Conservation (phyloP, 2,113 vertebrate species). For the Saccopteryx leptura region DNA sequence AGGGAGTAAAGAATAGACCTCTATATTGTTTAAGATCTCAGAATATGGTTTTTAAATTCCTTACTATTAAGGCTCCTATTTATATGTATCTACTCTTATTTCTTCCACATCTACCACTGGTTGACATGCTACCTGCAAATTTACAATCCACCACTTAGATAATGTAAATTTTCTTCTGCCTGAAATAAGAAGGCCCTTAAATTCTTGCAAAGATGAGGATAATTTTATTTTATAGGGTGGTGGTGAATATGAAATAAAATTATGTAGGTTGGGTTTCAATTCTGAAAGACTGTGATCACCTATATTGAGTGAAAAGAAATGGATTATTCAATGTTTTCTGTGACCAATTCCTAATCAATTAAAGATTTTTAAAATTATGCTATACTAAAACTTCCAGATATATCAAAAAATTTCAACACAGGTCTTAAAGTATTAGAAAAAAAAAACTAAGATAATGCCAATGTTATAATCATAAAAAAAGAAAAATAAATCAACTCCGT, state of each 20-base stretch:
- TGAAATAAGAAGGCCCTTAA: background rate
- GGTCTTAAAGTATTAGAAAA: background rate
- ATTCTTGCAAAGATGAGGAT: background rate
- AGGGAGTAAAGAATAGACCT: background rate
- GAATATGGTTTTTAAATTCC: background rate
- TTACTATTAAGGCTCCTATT: background rate
- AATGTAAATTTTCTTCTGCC: background rate
- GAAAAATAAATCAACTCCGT: background rate
- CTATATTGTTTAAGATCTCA: constrained; percentile 4
- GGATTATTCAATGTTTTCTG: background rate
- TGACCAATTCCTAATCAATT: background rate
- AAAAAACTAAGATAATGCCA: background rate
- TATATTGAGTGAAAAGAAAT: background rate
- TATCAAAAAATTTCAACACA: background rate
- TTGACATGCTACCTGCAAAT: background rate
- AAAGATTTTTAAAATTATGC: background rate
- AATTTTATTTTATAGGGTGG: background rate
- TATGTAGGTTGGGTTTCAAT: background rate
- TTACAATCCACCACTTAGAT: background rate
- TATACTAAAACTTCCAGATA: background rate
- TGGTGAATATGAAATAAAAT: background rate
- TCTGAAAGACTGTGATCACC: background rate
- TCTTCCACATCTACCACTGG: background rate
- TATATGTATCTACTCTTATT: background rate
- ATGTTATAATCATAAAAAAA: background rate